phyloP scores from a whole-genome alignment of 1,140 invertebrate species.

The Eumaeus atala region DNA sequence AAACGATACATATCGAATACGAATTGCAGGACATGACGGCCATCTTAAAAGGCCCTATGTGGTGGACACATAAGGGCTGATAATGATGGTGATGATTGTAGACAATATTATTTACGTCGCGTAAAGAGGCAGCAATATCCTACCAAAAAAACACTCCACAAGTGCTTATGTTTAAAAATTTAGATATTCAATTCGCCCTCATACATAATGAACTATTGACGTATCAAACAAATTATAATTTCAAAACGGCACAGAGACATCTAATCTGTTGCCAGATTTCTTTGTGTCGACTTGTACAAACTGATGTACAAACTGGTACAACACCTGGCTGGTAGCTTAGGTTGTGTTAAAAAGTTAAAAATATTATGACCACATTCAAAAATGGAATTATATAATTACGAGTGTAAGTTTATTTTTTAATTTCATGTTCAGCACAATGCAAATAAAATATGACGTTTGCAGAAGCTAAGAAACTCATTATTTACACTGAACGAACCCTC shows the following conservation, averaged over 20 bases:
- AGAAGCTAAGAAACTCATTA: no score
- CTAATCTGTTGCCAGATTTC: slow-evolving; percentile 29
- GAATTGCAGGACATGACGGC: not conserved
- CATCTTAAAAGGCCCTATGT: no score
- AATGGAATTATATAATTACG: slow-evolving; percentile 12
- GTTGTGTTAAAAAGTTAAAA: not conserved
- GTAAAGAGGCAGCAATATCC: not conserved
- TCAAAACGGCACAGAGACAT: slow-evolving; percentile 40
- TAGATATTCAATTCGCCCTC: slow-evolving; percentile 46
- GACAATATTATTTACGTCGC: not conserved
- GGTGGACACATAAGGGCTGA: no score
- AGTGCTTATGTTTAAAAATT: slow-evolving; percentile 33
- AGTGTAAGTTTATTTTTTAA: slow-evolving; percentile 9
- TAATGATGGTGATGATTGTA: not conserved
- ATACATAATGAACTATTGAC: slow-evolving; percentile 48
- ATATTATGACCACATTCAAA: not conserved
- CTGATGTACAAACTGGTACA: no score
- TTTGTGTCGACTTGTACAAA: slow-evolving; percentile 7
- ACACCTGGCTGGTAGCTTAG: not conserved
- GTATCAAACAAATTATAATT: slow-evolving; percentile 51
- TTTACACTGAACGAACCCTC: no score
- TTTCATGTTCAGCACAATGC: not conserved
- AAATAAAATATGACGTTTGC: no score
- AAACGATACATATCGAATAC: no score
- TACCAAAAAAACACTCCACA: not conserved